phyloP scores from a whole-genome alignment of 2,113 vertebrate species.

The Coreoperca whiteheadi region DNA sequence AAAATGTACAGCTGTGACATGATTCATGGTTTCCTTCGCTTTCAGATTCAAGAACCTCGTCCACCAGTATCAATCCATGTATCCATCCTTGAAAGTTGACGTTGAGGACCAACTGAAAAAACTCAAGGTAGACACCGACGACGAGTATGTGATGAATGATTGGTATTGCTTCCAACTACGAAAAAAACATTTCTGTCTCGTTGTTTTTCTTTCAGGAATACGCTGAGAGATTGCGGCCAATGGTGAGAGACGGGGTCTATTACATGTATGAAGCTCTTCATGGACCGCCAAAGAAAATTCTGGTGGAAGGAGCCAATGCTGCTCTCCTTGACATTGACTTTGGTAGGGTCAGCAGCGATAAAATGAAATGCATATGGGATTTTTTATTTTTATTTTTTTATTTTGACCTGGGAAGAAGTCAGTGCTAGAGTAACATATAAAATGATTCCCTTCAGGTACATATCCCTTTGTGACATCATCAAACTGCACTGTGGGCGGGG shows the following conservation, averaged over 20 bases:
- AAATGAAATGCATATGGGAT: not conserved
- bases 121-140: conserved; percentile 87
- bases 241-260: conserved; percentile 96
- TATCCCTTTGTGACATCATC: conserved; percentile 99
- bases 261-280: conserved; percentile 98
- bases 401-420: not conserved
- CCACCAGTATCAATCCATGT: conserved; percentile 95
- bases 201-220: conserved; percentile 85
- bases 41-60: conserved; percentile 95
- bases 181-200: not conserved
- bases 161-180: not conserved
- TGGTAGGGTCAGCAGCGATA: conserved; percentile 78
- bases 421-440: not conserved
- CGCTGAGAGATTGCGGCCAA: conserved; percentile 93
- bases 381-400: not conserved
- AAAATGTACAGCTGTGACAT: not conserved
- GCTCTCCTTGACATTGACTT: conserved; percentile 98
- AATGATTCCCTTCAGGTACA: conserved; percentile 85
- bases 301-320: conserved; percentile 98
- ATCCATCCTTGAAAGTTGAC: conserved; percentile 90
- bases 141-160: not conserved
- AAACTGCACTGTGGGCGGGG: conserved; percentile 96
- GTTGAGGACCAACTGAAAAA: conserved; percentile 92
- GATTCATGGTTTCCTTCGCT: not conserved
- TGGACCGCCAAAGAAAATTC: conserved; percentile 93